Evolutionary conservation across 2,797 vertebrate genomes (phyloP).

Genomic region (Sebastes kiyomatsui): DNA sequence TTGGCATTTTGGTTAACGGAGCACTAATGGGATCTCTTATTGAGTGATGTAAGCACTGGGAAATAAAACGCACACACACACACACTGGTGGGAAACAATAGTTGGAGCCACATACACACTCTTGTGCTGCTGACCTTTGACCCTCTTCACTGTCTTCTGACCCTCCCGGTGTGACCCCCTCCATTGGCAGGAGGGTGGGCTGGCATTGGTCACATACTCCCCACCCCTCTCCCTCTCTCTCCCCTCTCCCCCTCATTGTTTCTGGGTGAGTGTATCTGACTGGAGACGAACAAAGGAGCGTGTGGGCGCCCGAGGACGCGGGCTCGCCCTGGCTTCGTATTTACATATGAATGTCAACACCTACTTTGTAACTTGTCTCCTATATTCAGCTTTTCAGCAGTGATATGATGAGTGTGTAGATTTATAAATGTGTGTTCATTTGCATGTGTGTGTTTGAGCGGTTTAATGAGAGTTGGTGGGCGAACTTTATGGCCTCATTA

Average conservation of each 20-base stretch:
- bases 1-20: slow-evolving; percentile 25
- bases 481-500: slow-evolving; percentile 6
- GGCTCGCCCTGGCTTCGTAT: slow-evolving; percentile 67
- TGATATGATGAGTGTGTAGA: slow-evolving; percentile 55
- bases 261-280: slow-evolving; percentile 89
- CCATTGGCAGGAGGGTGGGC: slow-evolving; percentile 64
- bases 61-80: slow-evolving; percentile 3
- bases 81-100: slow-evolving; percentile 37
- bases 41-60: slow-evolving; percentile 5
- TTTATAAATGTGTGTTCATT: slow-evolving; percentile 11
- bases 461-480: slow-evolving; percentile 31
- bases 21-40: slow-evolving; percentile 20
- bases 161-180: slow-evolving; percentile 27
- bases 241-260: slow-evolving; percentile 72
- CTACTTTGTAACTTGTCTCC: slow-evolving; percentile 48
- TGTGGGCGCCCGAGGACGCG: slow-evolving; percentile 70
- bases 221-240: neutral
- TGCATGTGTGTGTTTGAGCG: slow-evolving; percentile 13
- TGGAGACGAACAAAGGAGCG: slow-evolving; percentile 86
- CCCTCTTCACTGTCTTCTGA: slow-evolving; percentile 65
- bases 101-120: slow-evolving; percentile 13
- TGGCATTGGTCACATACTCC: slow-evolving; percentile 81
- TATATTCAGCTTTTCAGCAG: slow-evolving; percentile 2
- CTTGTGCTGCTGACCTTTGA: slow-evolving; percentile 53
- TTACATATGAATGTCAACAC: slow-evolving; percentile 71